Percentiles rank a stretch among this genome's conserved stretches.
Evolutionary conservation across 2,888 invertebrate species (phyloP).

Genomic region (Odontocerum albicorne): DNA sequence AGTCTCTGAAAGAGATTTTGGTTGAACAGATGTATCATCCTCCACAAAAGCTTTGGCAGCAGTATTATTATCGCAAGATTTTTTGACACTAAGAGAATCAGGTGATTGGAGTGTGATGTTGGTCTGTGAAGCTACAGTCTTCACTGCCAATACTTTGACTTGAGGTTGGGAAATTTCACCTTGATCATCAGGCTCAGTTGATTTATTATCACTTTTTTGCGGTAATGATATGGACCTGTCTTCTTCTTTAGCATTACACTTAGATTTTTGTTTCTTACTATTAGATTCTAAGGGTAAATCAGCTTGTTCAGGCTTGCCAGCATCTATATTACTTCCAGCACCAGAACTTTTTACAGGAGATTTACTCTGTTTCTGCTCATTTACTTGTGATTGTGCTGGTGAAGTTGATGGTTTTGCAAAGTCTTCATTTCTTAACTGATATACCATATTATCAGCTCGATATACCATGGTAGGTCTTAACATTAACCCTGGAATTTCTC

Average conservation of each 20-base stretch:
- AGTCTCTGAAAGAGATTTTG: slow-evolving; percentile 27
- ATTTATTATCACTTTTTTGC: background rate
- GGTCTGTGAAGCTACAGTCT: slow-evolving; percentile 50
- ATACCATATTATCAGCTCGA: slow-evolving; percentile 37
- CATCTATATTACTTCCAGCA: background rate
- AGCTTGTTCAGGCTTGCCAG: background rate
- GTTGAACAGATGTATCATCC: slow-evolving; percentile 12
- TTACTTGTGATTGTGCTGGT: no score
- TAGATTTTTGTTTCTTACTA: background rate
- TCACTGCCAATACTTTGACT: slow-evolving; percentile 30
- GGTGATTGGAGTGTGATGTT: slow-evolving; percentile 52
- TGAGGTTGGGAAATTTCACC: slow-evolving; percentile 11
- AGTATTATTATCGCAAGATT: slow-evolving; percentile 32
- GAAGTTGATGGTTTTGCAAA: slow-evolving; percentile 25
- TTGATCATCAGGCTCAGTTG: background rate
- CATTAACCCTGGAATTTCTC: slow-evolving; percentile 30
- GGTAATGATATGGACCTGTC: background rate
- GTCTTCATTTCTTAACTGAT: slow-evolving; percentile 39
- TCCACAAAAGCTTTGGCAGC: slow-evolving; percentile 31
- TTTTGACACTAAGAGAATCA: slow-evolving; percentile 37
- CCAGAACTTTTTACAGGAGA: background rate
- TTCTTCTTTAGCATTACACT: background rate
- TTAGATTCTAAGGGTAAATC: background rate
- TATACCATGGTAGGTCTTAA: slow-evolving; percentile 41
- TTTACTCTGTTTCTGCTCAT: background rate